phyloP scores from a whole-genome alignment of 2,797 vertebrate species.

The Macropodus opercularis region DNA sequence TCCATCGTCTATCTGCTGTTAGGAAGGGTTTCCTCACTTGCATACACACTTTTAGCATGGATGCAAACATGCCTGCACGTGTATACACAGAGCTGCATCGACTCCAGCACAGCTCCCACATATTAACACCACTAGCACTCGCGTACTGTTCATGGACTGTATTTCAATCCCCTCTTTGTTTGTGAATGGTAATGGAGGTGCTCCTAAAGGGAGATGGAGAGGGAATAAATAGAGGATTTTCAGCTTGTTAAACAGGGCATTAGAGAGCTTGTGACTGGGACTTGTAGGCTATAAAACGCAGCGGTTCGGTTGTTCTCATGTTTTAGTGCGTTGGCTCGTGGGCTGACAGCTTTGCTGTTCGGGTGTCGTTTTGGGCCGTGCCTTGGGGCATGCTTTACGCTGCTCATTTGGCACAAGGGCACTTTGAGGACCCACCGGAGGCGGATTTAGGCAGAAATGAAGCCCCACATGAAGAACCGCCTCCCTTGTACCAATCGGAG shows the following conservation, averaged over 20 bases:
- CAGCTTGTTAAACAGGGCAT: slow-evolving; percentile 82
- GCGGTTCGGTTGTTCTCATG: slow-evolving; percentile 70
- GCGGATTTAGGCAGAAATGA: slow-evolving; percentile 63
- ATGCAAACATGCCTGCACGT: background rate
- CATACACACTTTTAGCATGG: background rate
- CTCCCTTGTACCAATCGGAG: slow-evolving; percentile 37
- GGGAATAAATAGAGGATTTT: slow-evolving; percentile 80
- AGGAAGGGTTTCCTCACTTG: background rate
- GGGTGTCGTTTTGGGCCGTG: slow-evolving; percentile 67
- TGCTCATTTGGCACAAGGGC: slow-evolving; percentile 73
- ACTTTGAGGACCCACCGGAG: slow-evolving; percentile 62
- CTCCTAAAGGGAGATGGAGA: slow-evolving; percentile 67
- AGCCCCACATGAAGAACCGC: slow-evolving; percentile 41
- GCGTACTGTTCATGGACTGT: slow-evolving; percentile 21
- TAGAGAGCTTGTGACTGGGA: slow-evolving; percentile 79
- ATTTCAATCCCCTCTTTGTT: slow-evolving; percentile 59
- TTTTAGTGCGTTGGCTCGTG: slow-evolving; percentile 77
- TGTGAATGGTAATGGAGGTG: slow-evolving; percentile 67
- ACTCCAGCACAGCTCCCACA: slow-evolving; percentile 16
- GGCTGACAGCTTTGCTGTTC: slow-evolving; percentile 76
- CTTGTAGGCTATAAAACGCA: slow-evolving; percentile 77
- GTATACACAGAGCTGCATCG: slow-evolving; percentile 14
- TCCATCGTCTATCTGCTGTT: background rate
- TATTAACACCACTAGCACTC: slow-evolving; percentile 39
- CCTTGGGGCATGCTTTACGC: slow-evolving; percentile 68